Base-by-base conservation (phyloP, 2,797 vertebrate species). In the Odontamblyopus rebecca region DNA sequence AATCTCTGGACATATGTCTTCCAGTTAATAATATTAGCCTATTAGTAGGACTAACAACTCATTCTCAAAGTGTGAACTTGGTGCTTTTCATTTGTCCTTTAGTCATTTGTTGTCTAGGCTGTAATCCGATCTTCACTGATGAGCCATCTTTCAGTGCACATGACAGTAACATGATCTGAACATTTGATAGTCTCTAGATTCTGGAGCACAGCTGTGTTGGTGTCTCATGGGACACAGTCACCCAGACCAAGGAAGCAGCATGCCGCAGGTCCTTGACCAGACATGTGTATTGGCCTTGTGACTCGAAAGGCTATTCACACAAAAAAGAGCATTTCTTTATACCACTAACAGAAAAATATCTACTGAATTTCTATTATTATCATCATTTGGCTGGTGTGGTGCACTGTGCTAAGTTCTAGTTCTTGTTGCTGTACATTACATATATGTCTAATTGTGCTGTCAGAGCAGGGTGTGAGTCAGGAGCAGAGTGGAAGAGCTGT, bases 391-490 rank as follows among this genome's bases (percentile, higher is more conserved):
- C 29, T 71, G 59, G 70, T 18, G 27, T 19, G 4, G 12, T 23
- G 67, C 68, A 64, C 61, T 41, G 9, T 11, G 69, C 12, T 9
- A 54, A 71, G 1, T 0, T 66, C 53, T 77, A 80, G 80, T 74
- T 67, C 53, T 61, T 18, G 29, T 68, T 48, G 48, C 61, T 26
- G 23, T 70, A 32, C 29, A 71, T 35, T 9, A 38, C 35, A 38
- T 38, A 79, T 65, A n/a, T 77, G 62, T 30, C 70, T 72, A 60
- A 79, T 77, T 77, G 72, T 69, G 53, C 38, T 64, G 38, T 7
- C 12, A 13, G 62, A 64, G 62, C 41, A 13, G 38, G 41, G 62
- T 64, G 38, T 48, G 62, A 64, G 38, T 23, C 66, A 16, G 68
- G 44, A 71, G 1, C 71, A 64, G 73, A 27, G 69, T 38, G 8